These are phyloP conservation scores for Cyclura pinguis DNA, from an alignment of 2,797 vertebrate genomes.

Conservation along the genomic window DNA sequence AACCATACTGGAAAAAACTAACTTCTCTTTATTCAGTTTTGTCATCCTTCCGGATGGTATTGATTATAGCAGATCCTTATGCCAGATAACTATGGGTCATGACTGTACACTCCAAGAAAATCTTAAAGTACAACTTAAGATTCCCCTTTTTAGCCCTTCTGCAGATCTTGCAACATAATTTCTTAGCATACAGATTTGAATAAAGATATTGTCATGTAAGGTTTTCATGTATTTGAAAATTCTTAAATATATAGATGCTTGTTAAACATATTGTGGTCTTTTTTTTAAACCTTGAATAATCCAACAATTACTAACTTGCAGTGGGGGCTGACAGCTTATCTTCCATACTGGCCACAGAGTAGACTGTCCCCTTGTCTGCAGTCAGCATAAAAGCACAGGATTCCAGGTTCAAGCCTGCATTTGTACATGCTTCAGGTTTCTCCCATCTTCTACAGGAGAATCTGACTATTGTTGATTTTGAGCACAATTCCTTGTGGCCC, in stretches of 20 bases:
- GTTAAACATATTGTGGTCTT: not conserved
- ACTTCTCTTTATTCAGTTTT: not conserved
- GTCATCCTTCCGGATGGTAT: not conserved
- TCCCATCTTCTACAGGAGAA: not conserved
- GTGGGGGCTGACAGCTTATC: too few species aligned
- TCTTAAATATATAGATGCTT: not conserved
- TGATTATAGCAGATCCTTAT: not conserved
- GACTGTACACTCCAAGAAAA: not conserved
- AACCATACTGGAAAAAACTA: fast-evolving
- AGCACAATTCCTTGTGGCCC: not conserved
- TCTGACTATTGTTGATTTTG: not conserved
- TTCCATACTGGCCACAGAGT: too few species aligned
- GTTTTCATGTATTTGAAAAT: not conserved
- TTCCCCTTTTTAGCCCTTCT: not conserved
- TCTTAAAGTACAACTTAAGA: not conserved
- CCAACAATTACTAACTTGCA: too few species aligned
- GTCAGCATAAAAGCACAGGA: too few species aligned
- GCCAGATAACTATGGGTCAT: not conserved
- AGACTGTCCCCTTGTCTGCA: too few species aligned
- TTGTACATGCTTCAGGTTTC: not conserved
- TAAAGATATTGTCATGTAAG: not conserved
- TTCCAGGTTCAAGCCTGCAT: too few species aligned
- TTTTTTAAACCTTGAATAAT: not conserved
- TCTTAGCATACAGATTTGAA: not conserved
- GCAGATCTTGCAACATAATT: not conserved